These are phyloP conservation scores for Bembecia ichneumoniformis DNA, from an alignment of 2,888 invertebrate genomes.

Conservation along the genomic window DNA sequence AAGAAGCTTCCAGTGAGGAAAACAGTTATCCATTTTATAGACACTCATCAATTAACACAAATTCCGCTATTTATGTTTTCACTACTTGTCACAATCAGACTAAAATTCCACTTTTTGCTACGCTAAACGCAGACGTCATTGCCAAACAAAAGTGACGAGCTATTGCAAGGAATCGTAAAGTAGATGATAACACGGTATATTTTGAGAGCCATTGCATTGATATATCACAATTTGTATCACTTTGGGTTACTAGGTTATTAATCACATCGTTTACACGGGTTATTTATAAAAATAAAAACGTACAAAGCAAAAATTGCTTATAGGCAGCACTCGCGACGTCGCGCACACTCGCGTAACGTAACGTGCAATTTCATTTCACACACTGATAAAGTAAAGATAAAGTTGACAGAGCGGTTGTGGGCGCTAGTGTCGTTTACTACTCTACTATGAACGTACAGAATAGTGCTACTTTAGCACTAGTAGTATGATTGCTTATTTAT, in stretches of 20 bases:
- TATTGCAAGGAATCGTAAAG: conserved; percentile 66
- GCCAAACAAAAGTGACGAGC: conserved; percentile 71
- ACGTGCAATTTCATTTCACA: conserved; percentile 60
- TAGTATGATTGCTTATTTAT: conserved; percentile 6
- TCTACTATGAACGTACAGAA: conserved; percentile 10
- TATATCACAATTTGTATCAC: conserved; percentile 68
- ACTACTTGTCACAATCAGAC: conserved; percentile 70
- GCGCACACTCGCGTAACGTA: conserved; percentile 64
- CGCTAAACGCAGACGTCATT: conserved; percentile 73
- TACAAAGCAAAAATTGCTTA: conserved; percentile 61
- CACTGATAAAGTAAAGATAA: conserved; percentile 41
- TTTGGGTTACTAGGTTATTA: conserved; percentile 57
- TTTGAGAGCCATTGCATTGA: conserved; percentile 52
- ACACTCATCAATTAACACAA: conserved; percentile 62
- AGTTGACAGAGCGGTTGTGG: conserved; percentile 50
- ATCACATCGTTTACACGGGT: conserved; percentile 53
- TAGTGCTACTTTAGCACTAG: too few species aligned
- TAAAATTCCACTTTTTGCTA: conserved; percentile 70
- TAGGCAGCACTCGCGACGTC: conserved; percentile 66
- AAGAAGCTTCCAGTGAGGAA: conserved; percentile 57
- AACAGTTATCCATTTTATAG: conserved; percentile 67
- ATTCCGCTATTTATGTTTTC: conserved; percentile 57
- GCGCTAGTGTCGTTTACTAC: conserved; percentile 15
- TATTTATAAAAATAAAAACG: conserved; percentile 69
- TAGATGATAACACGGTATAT: conserved; percentile 60